Conservation (phyloP, 64 coral and sea anemone species). For the Anthopleura sola region DNA sequence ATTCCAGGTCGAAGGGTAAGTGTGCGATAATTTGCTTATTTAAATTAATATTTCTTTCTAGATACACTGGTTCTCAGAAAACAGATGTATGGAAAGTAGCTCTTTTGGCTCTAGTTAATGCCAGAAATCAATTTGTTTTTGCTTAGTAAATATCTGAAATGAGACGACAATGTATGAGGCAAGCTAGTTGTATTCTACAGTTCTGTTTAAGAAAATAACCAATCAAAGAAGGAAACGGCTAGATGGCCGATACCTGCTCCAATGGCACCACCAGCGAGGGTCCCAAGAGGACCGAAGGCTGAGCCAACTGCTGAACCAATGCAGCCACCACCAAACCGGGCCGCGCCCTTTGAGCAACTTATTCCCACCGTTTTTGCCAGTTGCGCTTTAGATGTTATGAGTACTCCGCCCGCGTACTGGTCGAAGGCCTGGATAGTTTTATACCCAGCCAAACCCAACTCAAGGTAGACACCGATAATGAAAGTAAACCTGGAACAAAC, state of each 20-base stretch:
- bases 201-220: neutral
- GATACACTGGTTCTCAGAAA: too few relatives aligned
- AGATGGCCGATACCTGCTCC: constrained; percentile 29
- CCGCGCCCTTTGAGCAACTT: constrained; percentile 21
- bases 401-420: neutral
- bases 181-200: too few relatives aligned
- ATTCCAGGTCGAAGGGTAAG: too few relatives aligned
- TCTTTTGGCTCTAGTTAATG: too few relatives aligned
- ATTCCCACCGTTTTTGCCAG: neutral
- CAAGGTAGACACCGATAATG: constrained; percentile 10
- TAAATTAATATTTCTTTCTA: too few relatives aligned
- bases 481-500: neutral
- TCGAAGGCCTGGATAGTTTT: constrained; percentile 1
- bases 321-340: constrained; percentile 11
- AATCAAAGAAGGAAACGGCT: neutral
- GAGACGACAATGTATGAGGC: neutral
- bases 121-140: too few relatives aligned
- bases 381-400: neutral
- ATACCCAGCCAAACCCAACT: constrained; percentile 7
- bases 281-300: constrained; percentile 13
- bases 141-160: too few relatives aligned
- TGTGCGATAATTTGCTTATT: too few relatives aligned
- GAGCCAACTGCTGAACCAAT: neutral
- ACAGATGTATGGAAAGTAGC: too few relatives aligned
- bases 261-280: constrained; percentile 31